Base-by-base conservation (phyloP, 1,140 invertebrate genomes). In the Sogatella furcifera region DNA sequence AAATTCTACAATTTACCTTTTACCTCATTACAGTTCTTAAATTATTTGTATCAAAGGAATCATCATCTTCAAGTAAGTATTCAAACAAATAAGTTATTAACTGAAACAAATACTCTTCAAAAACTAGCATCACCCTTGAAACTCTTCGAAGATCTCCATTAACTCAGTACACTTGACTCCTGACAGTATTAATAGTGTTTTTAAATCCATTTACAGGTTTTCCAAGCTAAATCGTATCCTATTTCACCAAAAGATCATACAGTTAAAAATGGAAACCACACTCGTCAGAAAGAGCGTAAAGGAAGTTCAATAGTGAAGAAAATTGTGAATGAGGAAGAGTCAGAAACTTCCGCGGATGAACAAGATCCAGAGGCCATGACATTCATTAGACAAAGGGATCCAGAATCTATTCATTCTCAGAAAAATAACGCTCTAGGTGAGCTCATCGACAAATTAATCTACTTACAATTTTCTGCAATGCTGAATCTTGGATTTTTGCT, bases 181-280 rank as follows among this genome's bases (percentile, higher is more conserved):
- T 28, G n/a, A n/a, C 24, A 28, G 24, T 28, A 28, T 2, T 28
- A 28, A 28, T 28, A 28, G 2, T 28, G 24, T 28, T 28, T 21
- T 2, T 19, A 52, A 9, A 59, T 24, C 9, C 22, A 19, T 19
- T 52, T 28, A 22, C 42, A 79, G 75, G 68, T 76, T 14, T 77
- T 78, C 62, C 73, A 82, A 76, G 79, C 74, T 14, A 81, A 80
- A 73, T 77, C 81, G n/a, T 85, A 81, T 66, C 81, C 83, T 43
- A 79, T 89, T 66, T 79, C 80, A 3, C 55, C 59, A 21, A 78
- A 77, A 60, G 59, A 60, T 24, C 59, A 60, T 46, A 53, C 44
- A 15, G 21, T 42, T 17, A 46, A 22, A 8, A 34, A 55, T 11
- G 59, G 59, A 19, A 52, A 60, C 2, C 44, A 21, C 10, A 19